phyloP scores from a whole-genome alignment of 1,140 invertebrate genomes.

The Drosophila chauvacae region DNA sequence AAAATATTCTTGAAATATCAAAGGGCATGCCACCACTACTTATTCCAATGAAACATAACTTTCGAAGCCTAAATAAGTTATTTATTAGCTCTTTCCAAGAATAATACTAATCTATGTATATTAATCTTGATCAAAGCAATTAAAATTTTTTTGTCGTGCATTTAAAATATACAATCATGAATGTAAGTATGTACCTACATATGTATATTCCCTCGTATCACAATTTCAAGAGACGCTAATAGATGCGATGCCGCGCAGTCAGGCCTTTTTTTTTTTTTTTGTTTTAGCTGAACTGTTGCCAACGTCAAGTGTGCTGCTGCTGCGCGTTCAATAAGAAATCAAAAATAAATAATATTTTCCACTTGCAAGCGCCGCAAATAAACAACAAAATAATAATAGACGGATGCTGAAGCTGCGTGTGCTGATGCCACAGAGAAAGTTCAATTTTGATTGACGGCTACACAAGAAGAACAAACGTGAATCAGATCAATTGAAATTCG shows the following conservation, averaged over 20 bases:
- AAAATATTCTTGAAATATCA: not conserved
- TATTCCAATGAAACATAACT: not conserved
- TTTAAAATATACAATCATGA: not conserved
- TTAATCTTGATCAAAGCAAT: no score
- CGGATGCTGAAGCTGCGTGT: conserved; percentile 34
- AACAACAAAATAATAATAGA: conserved; percentile 32
- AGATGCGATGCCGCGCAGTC: conserved; percentile 38
- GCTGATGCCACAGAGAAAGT: conserved; percentile 60
- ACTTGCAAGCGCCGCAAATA: conserved; percentile 44
- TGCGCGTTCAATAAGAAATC: conserved; percentile 42
- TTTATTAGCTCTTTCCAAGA: not conserved
- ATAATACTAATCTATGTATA: no score
- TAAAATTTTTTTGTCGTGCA: not conserved
- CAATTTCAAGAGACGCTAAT: conserved; percentile 52
- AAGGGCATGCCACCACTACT: fast-evolving
- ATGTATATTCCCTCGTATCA: conserved; percentile 22
- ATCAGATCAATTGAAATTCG: conserved; percentile 28
- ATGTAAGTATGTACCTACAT: not conserved
- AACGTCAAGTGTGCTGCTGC: conserved; percentile 59
- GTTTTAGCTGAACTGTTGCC: conserved; percentile 52
- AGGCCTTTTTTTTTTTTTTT: not conserved
- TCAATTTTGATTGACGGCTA: conserved; percentile 73
- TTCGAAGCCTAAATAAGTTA: no score
- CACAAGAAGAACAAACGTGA: conserved; percentile 21
- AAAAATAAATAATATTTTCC: conserved; percentile 63